phyloP scores from a whole-genome alignment of 2,797 vertebrate species.

The Cynopterus sphinx region DNA sequence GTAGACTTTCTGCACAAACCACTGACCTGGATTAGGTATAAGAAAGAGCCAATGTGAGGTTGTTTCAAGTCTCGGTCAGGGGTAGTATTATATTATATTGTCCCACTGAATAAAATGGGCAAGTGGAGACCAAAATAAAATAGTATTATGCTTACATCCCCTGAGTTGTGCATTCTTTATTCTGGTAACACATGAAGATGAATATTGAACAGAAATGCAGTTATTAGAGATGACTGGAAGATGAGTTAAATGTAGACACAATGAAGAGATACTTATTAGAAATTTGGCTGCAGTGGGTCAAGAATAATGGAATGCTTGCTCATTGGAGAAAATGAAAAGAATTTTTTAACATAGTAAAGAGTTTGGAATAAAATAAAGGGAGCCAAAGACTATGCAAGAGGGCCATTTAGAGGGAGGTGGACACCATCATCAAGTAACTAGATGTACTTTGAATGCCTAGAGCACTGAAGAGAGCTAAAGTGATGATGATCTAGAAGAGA shows the following conservation, averaged over 20 bases:
- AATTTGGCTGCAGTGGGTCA: not conserved
- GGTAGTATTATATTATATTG: not conserved
- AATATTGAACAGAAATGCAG: constrained; percentile 19
- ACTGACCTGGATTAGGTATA: not conserved
- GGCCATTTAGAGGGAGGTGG: not conserved
- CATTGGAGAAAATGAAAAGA: constrained; percentile 19
- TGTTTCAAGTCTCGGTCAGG: not conserved
- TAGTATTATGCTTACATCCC: not conserved
- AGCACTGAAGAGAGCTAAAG: constrained; percentile 17
- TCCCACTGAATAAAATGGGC: not conserved
- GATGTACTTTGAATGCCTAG: not conserved
- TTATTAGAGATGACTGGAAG: not conserved
- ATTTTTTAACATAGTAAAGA: not conserved
- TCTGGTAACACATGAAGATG: not conserved
- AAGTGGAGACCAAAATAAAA: constrained; percentile 27
- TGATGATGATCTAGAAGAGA: not conserved
- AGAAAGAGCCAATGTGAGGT: not conserved
- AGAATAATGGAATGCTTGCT: not conserved
- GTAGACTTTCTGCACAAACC: not conserved
- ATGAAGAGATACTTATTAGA: not conserved
- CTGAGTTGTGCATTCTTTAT: not conserved
- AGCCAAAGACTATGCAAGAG: not conserved
- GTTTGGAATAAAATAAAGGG: not conserved
- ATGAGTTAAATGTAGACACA: not conserved
- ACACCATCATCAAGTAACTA: not conserved